Evolutionary conservation across 2,797 vertebrate genomes (phyloP).

Genomic region (Sparidentex hasta): DNA sequence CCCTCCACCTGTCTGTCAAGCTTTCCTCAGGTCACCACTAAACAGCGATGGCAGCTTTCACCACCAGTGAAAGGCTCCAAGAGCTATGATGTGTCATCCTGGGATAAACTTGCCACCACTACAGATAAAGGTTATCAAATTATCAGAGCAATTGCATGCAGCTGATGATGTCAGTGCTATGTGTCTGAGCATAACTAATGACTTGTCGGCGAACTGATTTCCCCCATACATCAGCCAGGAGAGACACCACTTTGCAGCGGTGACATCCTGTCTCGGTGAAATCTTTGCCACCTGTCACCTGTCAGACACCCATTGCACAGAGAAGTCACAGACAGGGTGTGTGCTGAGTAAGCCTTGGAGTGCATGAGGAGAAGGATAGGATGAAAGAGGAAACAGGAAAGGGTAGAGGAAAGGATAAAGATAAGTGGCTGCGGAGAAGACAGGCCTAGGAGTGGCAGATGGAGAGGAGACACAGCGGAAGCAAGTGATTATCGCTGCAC

Average conservation of each 20-base stretch:
- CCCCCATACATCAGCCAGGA: constrained; percentile 51
- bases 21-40: constrained; percentile 49
- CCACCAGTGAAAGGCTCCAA: constrained; percentile 5
- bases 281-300: constrained; percentile 75
- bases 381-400: constrained; percentile 17
- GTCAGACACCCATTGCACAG: constrained; percentile 47
- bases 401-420: constrained; percentile 8
- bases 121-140: constrained; percentile 50
- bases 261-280: constrained; percentile 54
- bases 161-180: constrained; percentile 56
- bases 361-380: not conserved
- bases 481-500: constrained; percentile 32
- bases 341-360: constrained; percentile 16
- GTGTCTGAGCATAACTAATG: constrained; percentile 61
- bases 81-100: constrained; percentile 29
- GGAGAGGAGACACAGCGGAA: constrained; percentile 22
- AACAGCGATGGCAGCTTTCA: constrained; percentile 66
- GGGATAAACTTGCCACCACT: constrained; percentile 28
- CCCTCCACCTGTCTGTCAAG: constrained; percentile 61
- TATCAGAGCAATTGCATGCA: constrained; percentile 50
- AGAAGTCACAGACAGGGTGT: constrained; percentile 27
- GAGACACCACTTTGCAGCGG: constrained; percentile 40
- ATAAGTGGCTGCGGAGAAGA: constrained; percentile 24
- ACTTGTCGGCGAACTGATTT: constrained; percentile 45
- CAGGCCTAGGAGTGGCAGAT: constrained; percentile 3